Evolutionary conservation across 2,113 vertebrate genomes (phyloP), one percentile per base, ranked within the genome.

Genomic region (Paramisgurnus dabryanus): DNA sequence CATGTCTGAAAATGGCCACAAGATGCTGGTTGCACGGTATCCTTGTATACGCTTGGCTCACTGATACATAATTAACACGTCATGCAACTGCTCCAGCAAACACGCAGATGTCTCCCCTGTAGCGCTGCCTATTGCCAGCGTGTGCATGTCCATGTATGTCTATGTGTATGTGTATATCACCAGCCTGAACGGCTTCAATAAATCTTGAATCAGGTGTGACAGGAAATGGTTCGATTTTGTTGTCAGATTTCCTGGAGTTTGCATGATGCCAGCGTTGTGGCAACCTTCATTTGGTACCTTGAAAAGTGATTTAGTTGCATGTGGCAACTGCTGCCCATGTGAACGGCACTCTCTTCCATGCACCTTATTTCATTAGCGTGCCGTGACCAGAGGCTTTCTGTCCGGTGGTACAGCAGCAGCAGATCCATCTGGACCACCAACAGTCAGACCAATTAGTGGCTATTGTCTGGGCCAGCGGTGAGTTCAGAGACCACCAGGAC

Each of bases 391-490:
- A 77, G 64, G 78, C 70, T 7, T 69, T 61, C 65, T 80, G 27
- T 80, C 71, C 71, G 53, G 75, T 67, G 27, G 27, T 34, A 34
- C 27, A 34, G 27, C 27, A 34, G 27, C 27, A 34, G 27, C 27
- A 34, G 27, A 34, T 82, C 64, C 75, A 78, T 61, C 66, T 73
- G 69, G 85, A 87, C 87, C 87, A 87, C 85, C 87, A 84, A 73
- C 85, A 82, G 60, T 41, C 67, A 81, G 67, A 40, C 86, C 81
- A 86, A 85, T 86, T 87, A 86, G 83, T 67, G 57, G 73, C 83
- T 68, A 82, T 85, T 85, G 80, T 86, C 77, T 83, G 47, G 60
- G 58, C 53, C 81, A 86, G 83, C 6, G 55, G 11, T 53, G 79
- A 76, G 76, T 41, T 53, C 63, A 73, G 72, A 80, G 83, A 83